Base-by-base conservation (phyloP, 2,797 vertebrate species). In the Malurus leucopterus region DNA sequence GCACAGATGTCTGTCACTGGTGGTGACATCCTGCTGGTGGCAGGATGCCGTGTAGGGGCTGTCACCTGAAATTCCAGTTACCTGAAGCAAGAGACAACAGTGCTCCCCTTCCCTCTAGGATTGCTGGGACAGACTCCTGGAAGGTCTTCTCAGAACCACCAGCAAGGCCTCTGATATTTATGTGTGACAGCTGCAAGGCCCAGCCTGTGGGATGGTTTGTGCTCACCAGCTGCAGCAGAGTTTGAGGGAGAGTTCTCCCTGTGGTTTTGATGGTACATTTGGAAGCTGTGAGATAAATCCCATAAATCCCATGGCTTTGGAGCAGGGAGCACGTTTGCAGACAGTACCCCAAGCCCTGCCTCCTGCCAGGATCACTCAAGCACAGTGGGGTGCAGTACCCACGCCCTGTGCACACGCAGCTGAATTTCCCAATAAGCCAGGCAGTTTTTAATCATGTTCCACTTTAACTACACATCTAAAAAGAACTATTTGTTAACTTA, bases 1-100 rank as follows among this genome's bases (percentile, higher is more conserved):
- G 27, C 6, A 8, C 0, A 34, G 29, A 2, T 12, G 17, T 18
- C 32, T 5, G 2, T 9, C 2, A 0, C 32, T 27, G 46, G 17
- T 10, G 0, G 21, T 20, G 73, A 24, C 59, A 26, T 36, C 40
- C 40, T 20, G 21, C 49, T 36, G 40, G 41, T 13, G 44, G 27
- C 2, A 41, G 64, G 36, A 61, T 16, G n/a, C 18, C 46, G 7
- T 2, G 16, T 0, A 2, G 8, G 18, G 7, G 5, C 18, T 1
- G 6, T 15, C 36, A 43, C 8, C 32, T 30, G 46, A 77, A 55
- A 41, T 30, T 6, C 34, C 47, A 29, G 8, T 23, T 44, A 47
- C 21, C 46, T 29, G 54, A 49, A 70, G 19, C 24, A 73, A 53
- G 1, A n/a, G 46, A 17, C 44, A 63, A 46, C 0, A 1, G 13